Evolutionary conservation across 2,888 invertebrate genomes (phyloP).

Genomic region (Augiades crinisus): DNA sequence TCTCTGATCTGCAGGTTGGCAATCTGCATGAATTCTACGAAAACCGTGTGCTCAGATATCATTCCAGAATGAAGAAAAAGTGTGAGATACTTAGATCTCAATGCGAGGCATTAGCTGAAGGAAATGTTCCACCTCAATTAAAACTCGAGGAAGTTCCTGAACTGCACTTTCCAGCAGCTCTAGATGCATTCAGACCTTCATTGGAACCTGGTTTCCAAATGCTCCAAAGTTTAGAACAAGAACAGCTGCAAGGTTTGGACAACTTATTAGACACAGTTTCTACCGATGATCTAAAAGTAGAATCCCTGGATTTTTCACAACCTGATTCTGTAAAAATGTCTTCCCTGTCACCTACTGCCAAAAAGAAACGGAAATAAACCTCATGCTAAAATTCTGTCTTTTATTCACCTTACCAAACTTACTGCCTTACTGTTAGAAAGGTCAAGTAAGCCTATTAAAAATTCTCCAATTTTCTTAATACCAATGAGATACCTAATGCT

Average conservation of each 20-base stretch:
- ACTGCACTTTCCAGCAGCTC: constrained; percentile 75
- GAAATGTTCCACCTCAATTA: constrained; percentile 60
- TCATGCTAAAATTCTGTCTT: not conserved
- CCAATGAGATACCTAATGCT: too few species aligned
- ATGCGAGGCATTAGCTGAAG: constrained; percentile 59
- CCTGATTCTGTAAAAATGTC: constrained; percentile 57
- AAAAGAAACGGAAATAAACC: constrained; percentile 69
- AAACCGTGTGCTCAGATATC: constrained; percentile 62
- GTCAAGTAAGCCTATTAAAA: not conserved
- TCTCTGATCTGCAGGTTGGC: constrained; percentile 67
- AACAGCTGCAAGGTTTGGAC: constrained; percentile 72
- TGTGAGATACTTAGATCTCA: constrained; percentile 54
- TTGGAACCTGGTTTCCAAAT: constrained; percentile 85
- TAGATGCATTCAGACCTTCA: constrained; percentile 79
- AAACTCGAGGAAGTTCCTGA: constrained; percentile 78
- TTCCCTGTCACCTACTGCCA: constrained; percentile 62
- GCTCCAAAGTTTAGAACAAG: constrained; percentile 84
- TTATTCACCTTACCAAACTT: too few species aligned
- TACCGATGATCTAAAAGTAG: constrained; percentile 69
- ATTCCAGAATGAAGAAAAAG: constrained; percentile 56
- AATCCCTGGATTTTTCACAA: constrained; percentile 65
- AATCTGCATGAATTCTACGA: constrained; percentile 70
- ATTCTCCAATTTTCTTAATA: too few species aligned
- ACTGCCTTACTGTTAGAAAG: too few species aligned
- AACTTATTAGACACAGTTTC: constrained; percentile 64